Evolutionary conservation across 2,888 invertebrate species (phyloP).

Genomic region (Ormyrus labotus): DNA sequence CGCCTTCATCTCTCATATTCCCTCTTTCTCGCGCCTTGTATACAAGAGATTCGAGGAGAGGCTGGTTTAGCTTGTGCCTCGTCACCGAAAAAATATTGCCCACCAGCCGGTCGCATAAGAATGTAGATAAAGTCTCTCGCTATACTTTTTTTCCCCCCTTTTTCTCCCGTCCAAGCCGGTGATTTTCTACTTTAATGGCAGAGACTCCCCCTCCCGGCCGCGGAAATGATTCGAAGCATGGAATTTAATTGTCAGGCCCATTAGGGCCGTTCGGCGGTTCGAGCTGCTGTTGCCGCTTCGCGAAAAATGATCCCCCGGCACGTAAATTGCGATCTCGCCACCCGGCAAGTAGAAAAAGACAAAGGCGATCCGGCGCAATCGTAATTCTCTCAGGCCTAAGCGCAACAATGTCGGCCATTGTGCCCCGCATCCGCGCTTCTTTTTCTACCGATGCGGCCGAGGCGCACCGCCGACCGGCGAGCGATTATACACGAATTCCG

Average conservation of each 20-base stretch:
- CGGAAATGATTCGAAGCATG: slow-evolving; percentile 16
- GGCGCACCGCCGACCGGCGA: no score
- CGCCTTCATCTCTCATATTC: slow-evolving; percentile 52
- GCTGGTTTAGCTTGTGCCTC: slow-evolving; percentile 33
- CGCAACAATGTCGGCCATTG: neutral
- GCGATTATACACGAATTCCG: no score
- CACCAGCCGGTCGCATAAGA: slow-evolving; percentile 24
- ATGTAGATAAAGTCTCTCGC: slow-evolving; percentile 15
- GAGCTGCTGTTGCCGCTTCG: slow-evolving; percentile 1
- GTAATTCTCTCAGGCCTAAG: neutral
- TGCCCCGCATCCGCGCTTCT: neutral
- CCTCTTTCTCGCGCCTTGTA: slow-evolving; percentile 56
- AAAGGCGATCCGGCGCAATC: neutral
- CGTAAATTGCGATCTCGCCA: slow-evolving; percentile 43
- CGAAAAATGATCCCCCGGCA: slow-evolving; percentile 40
- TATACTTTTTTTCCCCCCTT: neutral
- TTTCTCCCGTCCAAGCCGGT: neutral
- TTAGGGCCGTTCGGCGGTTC: no score
- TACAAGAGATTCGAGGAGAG: neutral
- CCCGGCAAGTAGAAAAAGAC: slow-evolving; percentile 27
- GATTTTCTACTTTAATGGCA: slow-evolving; percentile 33
- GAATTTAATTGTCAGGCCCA: slow-evolving; percentile 42
- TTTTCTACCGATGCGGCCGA: neutral
- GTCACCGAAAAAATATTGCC: slow-evolving; percentile 50
- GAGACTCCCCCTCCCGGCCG: neutral